These are phyloP conservation scores for Polyommatus icarus DNA, from an alignment of 2,888 invertebrate species.

Conservation along the genomic window DNA sequence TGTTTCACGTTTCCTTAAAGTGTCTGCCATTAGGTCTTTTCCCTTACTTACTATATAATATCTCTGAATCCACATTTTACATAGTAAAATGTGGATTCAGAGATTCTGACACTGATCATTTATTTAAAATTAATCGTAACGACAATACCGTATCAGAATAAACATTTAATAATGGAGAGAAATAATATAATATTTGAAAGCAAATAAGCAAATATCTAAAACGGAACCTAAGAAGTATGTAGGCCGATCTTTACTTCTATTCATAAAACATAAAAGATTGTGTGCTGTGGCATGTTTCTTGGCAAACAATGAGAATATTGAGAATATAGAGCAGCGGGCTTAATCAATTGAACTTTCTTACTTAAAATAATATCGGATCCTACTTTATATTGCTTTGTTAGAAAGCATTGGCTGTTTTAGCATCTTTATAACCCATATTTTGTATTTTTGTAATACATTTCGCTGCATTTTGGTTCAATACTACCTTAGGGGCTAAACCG, in stretches of 20 bases:
- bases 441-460: not conserved
- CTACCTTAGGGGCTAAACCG: too few relatives aligned
- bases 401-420: not conserved
- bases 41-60: too few relatives aligned
- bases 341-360: constrained; percentile 6
- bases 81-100: too few relatives aligned
- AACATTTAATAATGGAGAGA: not conserved
- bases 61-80: too few relatives aligned
- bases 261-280: constrained; percentile 15
- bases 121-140: not conserved
- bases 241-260: constrained; percentile 14
- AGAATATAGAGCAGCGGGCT: not conserved
- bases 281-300: constrained; percentile 20
- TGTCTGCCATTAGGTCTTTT: too few relatives aligned
- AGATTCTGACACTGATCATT: not conserved
- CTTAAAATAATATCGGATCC: not conserved
- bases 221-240: constrained; percentile 13
- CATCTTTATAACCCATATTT: not conserved
- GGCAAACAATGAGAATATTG: constrained; percentile 7
- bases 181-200: not conserved
- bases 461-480: not conserved
- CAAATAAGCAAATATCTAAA: constrained; percentile 5
- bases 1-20: too few relatives aligned
- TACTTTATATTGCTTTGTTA: not conserved
- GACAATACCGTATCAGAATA: not conserved